Base-by-base conservation (phyloP, 2,888 invertebrate species). In the Ichneumoninae sp. region DNA sequence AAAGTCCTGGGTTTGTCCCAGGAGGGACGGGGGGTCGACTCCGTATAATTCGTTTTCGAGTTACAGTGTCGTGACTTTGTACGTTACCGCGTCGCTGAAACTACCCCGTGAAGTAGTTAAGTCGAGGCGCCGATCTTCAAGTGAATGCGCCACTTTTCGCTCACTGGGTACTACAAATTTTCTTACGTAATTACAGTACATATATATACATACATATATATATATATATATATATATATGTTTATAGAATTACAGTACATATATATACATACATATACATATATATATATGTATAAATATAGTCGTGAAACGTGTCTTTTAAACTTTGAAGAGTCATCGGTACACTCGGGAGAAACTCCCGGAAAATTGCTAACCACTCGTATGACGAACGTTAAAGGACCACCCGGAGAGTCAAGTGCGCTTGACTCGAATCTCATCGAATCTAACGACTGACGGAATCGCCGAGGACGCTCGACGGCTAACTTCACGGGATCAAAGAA, bases 331-430 rank as follows among this genome's bases (percentile, higher is more conserved):
- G 63, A 63, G 60, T 30, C 26, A 60, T 22, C 30, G 63, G 36
- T 10, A n/a, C n/a, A 7, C n/a, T n/a, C n/a, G 8, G 13, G 26
- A 57, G 63, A 63, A 54, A 54, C 30, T 63, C 33, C 3, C 33
- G 63, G 63, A 33, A 63, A 63, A 63, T 63, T 63, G 36, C 6
- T 63, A 33, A 63, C 63, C 33, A 63, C 63, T 63, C 63, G 63
- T 16, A 30, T 7, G 16, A 13, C n/a, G 16, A 63, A 63, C 63
- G n/a, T 22, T 22, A 33, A 30, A 63, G 30, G 7, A 30, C 33
- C 16, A 36, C 1, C 26, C 33, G 30, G 22, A 22, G 57, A 13
- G 57, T 10, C 22, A 26, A 57, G 33, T n/a, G 16, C n/a, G 30
- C 63, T 63, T 8, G 36, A 63, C 16, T 63, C 36, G 63, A 63